Conservation (phyloP, 2,797 vertebrate genomes). For the Sebastes goodei region DNA sequence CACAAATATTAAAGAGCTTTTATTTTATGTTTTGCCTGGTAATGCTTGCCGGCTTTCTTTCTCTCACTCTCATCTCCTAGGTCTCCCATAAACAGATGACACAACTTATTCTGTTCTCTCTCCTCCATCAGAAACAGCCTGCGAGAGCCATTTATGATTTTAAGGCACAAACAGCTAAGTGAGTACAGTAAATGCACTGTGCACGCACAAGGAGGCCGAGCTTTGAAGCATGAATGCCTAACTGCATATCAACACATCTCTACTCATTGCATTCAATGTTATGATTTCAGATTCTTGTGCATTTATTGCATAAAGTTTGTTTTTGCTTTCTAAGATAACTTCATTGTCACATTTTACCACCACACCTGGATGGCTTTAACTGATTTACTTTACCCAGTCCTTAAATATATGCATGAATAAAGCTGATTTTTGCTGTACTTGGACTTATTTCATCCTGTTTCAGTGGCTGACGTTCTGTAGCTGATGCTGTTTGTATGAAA, state of each 20-base stretch:
- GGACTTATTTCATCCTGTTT: slow-evolving; percentile 1
- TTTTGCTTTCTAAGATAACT: background rate
- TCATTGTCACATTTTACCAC: background rate
- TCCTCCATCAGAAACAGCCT: slow-evolving; percentile 91
- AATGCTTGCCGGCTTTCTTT: slow-evolving; percentile 57
- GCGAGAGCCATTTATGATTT: slow-evolving; percentile 99
- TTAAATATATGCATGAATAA: slow-evolving; percentile 23
- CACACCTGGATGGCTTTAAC: slow-evolving; percentile 1
- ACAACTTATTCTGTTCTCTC: slow-evolving; percentile 87
- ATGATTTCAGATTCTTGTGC: background rate
- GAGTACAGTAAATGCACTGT: slow-evolving; percentile 80
- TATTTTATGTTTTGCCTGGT: slow-evolving; percentile 39
- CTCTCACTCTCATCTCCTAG: slow-evolving; percentile 70
- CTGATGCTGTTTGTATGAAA: background rate
- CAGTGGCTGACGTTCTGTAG: slow-evolving; percentile 15
- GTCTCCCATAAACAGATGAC: slow-evolving; percentile 86
- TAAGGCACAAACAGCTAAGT: slow-evolving; percentile 99
- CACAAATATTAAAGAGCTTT: background rate
- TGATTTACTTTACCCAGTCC: background rate
- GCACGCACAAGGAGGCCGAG: background rate
- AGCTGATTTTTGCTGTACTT: background rate
- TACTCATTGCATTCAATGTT: slow-evolving; percentile 1
- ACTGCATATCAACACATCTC: slow-evolving; percentile 10
- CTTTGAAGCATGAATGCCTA: slow-evolving; percentile 21
- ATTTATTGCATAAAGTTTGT: background rate